Evolutionary conservation across 2,113 vertebrate genomes (phyloP).

Genomic region (Calidris pygmaea): DNA sequence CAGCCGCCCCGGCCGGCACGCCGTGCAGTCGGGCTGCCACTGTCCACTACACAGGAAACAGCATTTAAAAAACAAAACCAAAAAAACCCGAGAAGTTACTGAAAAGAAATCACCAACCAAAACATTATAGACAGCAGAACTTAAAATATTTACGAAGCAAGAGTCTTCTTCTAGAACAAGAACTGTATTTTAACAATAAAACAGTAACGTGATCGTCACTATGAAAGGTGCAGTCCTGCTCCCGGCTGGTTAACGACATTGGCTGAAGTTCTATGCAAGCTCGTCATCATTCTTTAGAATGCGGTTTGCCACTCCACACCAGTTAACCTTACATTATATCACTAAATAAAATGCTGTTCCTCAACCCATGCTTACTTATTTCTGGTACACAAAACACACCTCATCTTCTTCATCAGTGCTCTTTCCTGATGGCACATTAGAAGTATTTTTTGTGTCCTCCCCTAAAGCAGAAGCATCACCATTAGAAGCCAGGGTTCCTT

Average conservation of each 20-base stretch:
- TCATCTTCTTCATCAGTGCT: constrained; percentile 98
- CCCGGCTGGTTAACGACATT: constrained; percentile 43
- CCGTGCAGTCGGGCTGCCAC: constrained; percentile 66
- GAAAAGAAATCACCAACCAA: constrained; percentile 66
- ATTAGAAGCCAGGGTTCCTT: constrained; percentile 90
- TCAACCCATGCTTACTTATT: constrained; percentile 77
- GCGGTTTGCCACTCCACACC: constrained; percentile 68
- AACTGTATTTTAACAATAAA: constrained; percentile 57
- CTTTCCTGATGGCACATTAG: constrained; percentile 92
- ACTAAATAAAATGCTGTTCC: constrained; percentile 71
- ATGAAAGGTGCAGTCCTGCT: constrained; percentile 56
- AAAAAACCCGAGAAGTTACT: constrained; percentile 63
- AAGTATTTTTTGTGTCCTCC: constrained; percentile 93
- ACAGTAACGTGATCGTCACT: constrained; percentile 52
- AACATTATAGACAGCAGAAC: constrained; percentile 62
- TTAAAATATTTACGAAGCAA: constrained; percentile 64
- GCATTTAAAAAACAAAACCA: constrained; percentile 55
- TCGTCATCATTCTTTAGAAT: constrained; percentile 71
- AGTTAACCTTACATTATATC: constrained; percentile 72
- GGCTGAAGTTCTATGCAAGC: constrained; percentile 66
- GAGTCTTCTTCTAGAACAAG: constrained; percentile 71
- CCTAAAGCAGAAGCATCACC: constrained; percentile 90
- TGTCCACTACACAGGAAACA: constrained; percentile 76
- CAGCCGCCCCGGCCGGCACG: not conserved
- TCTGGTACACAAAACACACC: constrained; percentile 86